Percentiles rank a stretch among this genome's conserved stretches.
Conservation (phyloP, 2,888 invertebrate genomes). For the Parochlus steinenii region DNA sequence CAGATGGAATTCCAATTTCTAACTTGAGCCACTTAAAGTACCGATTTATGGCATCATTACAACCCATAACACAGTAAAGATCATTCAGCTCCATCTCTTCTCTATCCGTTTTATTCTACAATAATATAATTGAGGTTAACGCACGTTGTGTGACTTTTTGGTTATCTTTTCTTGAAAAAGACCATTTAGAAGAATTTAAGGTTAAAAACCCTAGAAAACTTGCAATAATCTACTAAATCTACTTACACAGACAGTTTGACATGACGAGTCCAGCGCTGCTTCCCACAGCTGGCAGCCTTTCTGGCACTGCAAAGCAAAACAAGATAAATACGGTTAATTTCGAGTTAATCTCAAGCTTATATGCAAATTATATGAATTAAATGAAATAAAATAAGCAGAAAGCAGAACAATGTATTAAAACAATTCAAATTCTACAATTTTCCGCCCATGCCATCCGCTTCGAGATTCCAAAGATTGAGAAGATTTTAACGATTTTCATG, state of each 20-base stretch:
- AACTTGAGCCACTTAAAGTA: conserved; percentile 55
- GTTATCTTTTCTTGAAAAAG: too few species aligned
- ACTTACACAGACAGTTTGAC: conserved; percentile 74
- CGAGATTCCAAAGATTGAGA: too few species aligned
- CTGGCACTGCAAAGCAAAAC: conserved; percentile 49
- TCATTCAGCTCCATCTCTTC: conserved; percentile 48
- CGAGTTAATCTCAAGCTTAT: conserved; percentile 3
- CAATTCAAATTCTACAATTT: too few species aligned
- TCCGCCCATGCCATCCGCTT: too few species aligned
- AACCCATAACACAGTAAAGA: conserved; percentile 65
- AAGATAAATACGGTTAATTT: conserved; percentile 13
- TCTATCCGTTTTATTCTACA: conserved; percentile 53
- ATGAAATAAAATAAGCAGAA: neutral
- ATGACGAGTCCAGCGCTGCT: conserved; percentile 54
- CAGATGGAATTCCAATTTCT: conserved; percentile 49
- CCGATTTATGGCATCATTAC: conserved; percentile 59
- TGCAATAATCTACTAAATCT: neutral
- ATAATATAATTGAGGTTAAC: conserved; percentile 17
- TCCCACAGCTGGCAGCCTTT: conserved; percentile 68
- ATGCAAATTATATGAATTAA: conserved; percentile 1
- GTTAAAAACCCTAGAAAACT: conserved; percentile 13
- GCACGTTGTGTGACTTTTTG: too few species aligned
- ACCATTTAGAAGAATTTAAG: conserved; percentile 1
- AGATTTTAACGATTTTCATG: too few species aligned
- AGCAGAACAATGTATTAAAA: too few species aligned